phyloP scores from a whole-genome alignment of 1,140 invertebrate species.

The Drosophila kohkoa region DNA sequence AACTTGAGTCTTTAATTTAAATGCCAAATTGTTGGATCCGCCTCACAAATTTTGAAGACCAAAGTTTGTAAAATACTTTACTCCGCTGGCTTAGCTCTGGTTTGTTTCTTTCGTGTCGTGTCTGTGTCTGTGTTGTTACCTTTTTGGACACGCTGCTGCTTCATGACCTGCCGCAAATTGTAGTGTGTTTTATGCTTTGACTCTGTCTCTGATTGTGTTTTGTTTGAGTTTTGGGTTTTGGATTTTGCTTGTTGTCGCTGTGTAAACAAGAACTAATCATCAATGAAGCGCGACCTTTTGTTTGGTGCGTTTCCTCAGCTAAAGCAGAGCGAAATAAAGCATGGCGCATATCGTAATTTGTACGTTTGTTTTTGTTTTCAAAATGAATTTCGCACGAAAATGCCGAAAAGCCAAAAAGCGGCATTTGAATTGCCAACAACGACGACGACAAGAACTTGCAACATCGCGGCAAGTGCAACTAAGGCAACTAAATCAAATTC shows the following conservation, averaged over 20 bases:
- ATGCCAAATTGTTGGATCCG: too few relatives aligned
- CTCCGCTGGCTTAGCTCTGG: neutral
- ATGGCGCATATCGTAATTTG: neutral
- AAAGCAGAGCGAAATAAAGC: neutral
- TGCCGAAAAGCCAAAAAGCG: constrained; percentile 63
- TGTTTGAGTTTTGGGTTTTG: neutral
- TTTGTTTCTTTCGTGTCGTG: neutral
- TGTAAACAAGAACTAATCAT: constrained; percentile 31
- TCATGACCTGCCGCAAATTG: constrained; percentile 25
- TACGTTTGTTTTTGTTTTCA: constrained; percentile 8
- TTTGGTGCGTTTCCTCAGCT: constrained; percentile 4
- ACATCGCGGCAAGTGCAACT: constrained; percentile 14
- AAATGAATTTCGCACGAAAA: constrained; percentile 56
- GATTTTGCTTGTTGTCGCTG: neutral
- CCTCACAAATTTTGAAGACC: too few relatives aligned
- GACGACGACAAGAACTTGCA: constrained; percentile 25
- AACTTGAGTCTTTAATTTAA: too few relatives aligned
- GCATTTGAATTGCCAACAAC: constrained; percentile 73
- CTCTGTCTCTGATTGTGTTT: neutral
- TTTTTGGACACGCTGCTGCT: neutral
- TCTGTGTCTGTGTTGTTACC: neutral
- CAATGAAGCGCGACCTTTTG: constrained; percentile 15
- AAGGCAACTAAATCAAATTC: constrained; percentile 42
- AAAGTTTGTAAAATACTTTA: neutral
- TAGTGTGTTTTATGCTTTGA: neutral